phyloP scores from a whole-genome alignment of 2,797 vertebrate species.

The Phrynocephalus guinanensis region DNA sequence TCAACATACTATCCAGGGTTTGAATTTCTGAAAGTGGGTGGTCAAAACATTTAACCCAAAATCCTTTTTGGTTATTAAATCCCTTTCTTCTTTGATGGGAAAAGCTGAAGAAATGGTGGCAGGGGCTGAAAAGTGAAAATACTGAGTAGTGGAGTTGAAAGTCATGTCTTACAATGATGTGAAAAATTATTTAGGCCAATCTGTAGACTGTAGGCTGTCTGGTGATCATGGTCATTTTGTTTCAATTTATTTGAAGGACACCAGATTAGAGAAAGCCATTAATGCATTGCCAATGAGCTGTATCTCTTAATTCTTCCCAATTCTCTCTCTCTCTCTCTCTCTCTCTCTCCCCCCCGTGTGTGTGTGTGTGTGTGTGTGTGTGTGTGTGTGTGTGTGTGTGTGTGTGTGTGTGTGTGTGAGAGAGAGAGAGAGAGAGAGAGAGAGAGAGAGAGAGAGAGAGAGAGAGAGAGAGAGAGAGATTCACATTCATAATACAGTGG shows the following conservation, averaged over 20 bases:
- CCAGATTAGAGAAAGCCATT: not conserved
- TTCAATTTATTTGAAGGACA: not conserved
- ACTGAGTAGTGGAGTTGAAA: constrained; percentile 42
- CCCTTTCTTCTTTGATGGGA: constrained; percentile 20
- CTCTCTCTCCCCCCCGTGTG: too few relatives aligned
- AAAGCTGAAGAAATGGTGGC: constrained; percentile 15
- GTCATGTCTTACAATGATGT: constrained; percentile 35
- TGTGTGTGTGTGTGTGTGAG: too few relatives aligned
- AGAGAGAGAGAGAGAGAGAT: not conserved
- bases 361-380: not conserved
- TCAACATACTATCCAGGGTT: not conserved
- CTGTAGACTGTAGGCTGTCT: not conserved
- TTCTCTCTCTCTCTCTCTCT: constrained; percentile 25
- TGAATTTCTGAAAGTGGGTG: constrained; percentile 31
- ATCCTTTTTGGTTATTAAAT: constrained; percentile 40
- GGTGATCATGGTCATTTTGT: not conserved
- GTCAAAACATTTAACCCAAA: constrained; percentile 31
- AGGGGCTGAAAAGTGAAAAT: not conserved
- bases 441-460: too few relatives aligned
- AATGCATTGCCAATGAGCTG: constrained; percentile 38
- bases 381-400: not conserved
- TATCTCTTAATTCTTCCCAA: constrained; percentile 57
- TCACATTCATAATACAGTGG: not conserved
- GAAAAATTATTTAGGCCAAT: constrained; percentile 50
- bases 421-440: too few relatives aligned